Conservation (phyloP, 2,888 invertebrate genomes). For the Eubasilissa splendida region DNA sequence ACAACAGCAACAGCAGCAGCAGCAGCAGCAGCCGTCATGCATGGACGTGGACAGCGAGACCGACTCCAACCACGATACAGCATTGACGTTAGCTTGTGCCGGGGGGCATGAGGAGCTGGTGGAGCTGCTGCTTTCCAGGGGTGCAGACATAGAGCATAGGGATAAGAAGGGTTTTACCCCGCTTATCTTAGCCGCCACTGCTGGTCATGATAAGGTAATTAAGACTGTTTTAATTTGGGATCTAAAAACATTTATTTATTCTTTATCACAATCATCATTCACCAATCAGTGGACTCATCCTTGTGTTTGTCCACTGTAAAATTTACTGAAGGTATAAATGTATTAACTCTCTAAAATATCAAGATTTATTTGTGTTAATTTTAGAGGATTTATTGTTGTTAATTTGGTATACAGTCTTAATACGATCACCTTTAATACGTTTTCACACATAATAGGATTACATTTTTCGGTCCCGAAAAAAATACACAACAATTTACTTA, state of each 20-base stretch:
- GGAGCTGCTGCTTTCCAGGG: slow-evolving; percentile 89
- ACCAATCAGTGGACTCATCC: too few species aligned
- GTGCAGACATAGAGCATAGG: slow-evolving; percentile 97
- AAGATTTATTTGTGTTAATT: too few species aligned
- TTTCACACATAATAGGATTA: too few species aligned
- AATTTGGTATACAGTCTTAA: too few species aligned
- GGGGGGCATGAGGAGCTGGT: slow-evolving; percentile 98
- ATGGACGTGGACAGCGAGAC: slow-evolving; percentile 98
- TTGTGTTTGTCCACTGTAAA: too few species aligned
- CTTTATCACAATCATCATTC: not conserved
- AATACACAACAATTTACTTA: too few species aligned
- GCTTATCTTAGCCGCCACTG: slow-evolving; percentile 96
- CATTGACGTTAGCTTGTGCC: slow-evolving; percentile 96
- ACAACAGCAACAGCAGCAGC: slow-evolving; percentile 44
- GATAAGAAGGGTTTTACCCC: slow-evolving; percentile 99
- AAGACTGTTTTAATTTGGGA: not conserved
- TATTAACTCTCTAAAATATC: too few species aligned
- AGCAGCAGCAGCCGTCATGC: slow-evolving; percentile 61
- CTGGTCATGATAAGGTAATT: slow-evolving; percentile 86
- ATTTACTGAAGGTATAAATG: not conserved
- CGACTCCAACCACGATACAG: slow-evolving; percentile 99
- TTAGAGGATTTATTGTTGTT: too few species aligned
- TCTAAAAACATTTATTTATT: not conserved
- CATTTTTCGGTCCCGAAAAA: too few species aligned
- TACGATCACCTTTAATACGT: too few species aligned